Base-by-base conservation (phyloP, 2,113 vertebrate species). In the Hemiprocne comata region DNA sequence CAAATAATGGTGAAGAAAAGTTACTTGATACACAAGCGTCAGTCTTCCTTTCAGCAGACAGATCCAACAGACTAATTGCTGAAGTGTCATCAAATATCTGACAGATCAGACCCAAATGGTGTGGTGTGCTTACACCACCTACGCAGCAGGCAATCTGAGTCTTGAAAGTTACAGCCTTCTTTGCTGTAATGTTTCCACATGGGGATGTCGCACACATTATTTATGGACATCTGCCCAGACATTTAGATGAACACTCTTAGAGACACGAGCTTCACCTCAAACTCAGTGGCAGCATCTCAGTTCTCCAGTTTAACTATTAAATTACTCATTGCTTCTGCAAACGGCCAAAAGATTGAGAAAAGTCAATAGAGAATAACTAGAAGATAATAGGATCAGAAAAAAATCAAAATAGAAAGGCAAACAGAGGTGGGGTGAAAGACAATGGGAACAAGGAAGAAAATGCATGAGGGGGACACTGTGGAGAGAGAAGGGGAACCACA, bases 391-490 rank as follows among this genome's bases (percentile, higher is more conserved):
- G 6, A 55, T 11, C 5, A 11, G 9, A 25, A 11, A 50, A 84
- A 77, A 79, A 5, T 60, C 5, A 62, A 87, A 91, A 38, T 2
- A 65, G 21, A 69, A 85, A 62, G n/a, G 34, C 13, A 65, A 50
- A 72, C 18, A 61, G 29, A 53, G 5, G 12, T 0, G 0, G 4
- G 1, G 29, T 5, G 21, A 58, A 83, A 33, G 23, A 21, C 20
- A n/a, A 31, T 0, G 0, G 13, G 9, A 15, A 48, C 31, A n/a
- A 0, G 0, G 20, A 66, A 60, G 20, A 38, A 73, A 46, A 64
- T 17, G 17, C 15, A 16, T 1, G 2, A 62, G 23, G 19, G 10
- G 16, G 17, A 60, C 34, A 4, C 17, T 21, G n/a, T 9, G 8
- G 13, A 33, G 15, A 51, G 5, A 66, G 7, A 23, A 7, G 4